Evolutionary conservation across 2,113 vertebrate genomes (phyloP), one percentile per base, ranked within the genome.

Genomic region (Oostethus manadensis): DNA sequence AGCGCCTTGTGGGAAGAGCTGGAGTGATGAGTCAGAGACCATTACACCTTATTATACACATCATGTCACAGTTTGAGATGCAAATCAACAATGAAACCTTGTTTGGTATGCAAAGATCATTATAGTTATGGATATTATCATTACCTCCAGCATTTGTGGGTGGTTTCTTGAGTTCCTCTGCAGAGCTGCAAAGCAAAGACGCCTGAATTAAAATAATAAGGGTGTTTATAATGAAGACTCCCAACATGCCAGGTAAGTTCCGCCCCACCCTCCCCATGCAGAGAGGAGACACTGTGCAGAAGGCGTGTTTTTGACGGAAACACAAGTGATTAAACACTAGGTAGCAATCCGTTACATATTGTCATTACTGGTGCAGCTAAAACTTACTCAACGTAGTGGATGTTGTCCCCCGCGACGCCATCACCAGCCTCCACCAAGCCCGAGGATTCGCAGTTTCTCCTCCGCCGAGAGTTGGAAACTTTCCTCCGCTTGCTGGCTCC

Each of bases 391-490:
- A 63, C 70, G 44, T 56, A 56, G 55, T 82, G 82, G 61, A 75
- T 75, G 63, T 59, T 71, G 66, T 80, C 84, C 77, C 61, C 82
- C 69, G 66, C 68, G 33, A 59, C 51, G 38, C 75, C 80, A 51
- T 71, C 84, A 64, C 46, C 78, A 47, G 77, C 43, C 40, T 86
- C 85, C 8, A 48, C 57, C 17, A 50, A 59, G 62, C 65, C 70
- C 15, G 59, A 70, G 38, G 69, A 43, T 26, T 83, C 83, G 2
- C 73, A 49, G 23, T 29, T 73, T 71, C 81, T 90, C 79, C 77
- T 89, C 58, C 89, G 81, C 61, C 79, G 82, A 38, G 86, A 84
- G 71, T 75, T 85, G 35, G 80, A 75, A 62, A 88, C 83, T 83
- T 88, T 92, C 82, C 86, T 87, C 68, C 88, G 76, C 59, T 87